These are phyloP conservation scores for Nomia melanderi DNA, from an alignment of 1,140 invertebrate genomes.

Conservation along the genomic window DNA sequence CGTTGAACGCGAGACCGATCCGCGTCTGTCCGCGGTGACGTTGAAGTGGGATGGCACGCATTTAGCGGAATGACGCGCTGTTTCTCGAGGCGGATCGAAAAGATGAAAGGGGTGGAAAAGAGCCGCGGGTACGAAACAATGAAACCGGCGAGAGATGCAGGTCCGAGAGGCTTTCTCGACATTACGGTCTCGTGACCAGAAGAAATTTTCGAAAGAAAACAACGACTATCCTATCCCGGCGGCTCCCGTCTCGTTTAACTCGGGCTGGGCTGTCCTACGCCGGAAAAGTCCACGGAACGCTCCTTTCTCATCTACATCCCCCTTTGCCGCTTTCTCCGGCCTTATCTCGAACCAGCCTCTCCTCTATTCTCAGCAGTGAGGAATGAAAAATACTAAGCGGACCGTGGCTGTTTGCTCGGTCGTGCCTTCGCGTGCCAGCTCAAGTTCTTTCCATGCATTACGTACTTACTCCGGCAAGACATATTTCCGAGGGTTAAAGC, in stretches of 20 bases:
- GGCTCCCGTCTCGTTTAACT: conserved; percentile 17
- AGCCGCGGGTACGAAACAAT: conserved; percentile 44
- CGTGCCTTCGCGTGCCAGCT: background rate
- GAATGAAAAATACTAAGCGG: conserved; percentile 53
- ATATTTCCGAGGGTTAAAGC: conserved; percentile 6
- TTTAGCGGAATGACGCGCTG: conserved; percentile 36
- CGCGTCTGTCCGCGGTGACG: conserved; percentile 33
- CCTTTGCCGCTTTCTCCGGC: conserved; percentile 14
- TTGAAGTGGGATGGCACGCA: conserved; percentile 10
- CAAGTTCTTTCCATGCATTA: conserved; percentile 15
- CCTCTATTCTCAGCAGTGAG: conserved; percentile 31
- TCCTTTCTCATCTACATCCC: conserved; percentile 53
- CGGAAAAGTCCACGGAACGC: conserved; percentile 12
- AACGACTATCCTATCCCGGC: conserved; percentile 37
- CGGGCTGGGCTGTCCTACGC: too few relatives aligned
- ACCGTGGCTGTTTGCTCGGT: conserved; percentile 8
- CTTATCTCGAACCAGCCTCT: conserved; percentile 30
- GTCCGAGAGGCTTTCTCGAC: conserved; percentile 23
- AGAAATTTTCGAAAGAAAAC: conserved; percentile 60
- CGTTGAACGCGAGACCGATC: conserved; percentile 28
- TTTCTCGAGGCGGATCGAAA: conserved; percentile 17
- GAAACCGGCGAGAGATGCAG: conserved; percentile 17
- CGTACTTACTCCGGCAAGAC: background rate
- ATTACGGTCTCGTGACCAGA: conserved; percentile 51
- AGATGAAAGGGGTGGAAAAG: background rate